phyloP scores from a whole-genome alignment of 2,888 invertebrate species.

The Pecten maximus region DNA sequence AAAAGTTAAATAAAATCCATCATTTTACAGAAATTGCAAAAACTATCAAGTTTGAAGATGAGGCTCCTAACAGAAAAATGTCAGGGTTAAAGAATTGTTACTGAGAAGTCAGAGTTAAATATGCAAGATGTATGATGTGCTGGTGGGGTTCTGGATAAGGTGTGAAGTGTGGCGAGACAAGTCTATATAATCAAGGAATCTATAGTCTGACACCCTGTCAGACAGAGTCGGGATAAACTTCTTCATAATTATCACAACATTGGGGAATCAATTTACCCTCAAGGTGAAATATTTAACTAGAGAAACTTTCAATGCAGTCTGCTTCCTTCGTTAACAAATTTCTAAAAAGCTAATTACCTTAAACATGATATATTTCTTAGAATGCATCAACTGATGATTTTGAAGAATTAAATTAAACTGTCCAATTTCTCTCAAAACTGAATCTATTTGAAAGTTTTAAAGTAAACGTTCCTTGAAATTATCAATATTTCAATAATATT shows the following conservation, averaged over 20 bases:
- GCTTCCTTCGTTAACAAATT: not conserved
- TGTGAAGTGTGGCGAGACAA: not conserved
- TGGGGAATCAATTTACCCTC: not conserved
- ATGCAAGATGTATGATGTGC: constrained; percentile 21
- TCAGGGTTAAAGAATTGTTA: not conserved
- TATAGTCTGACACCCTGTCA: constrained; percentile 20
- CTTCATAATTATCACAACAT: constrained; percentile 1
- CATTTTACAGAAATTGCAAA: constrained; percentile 25
- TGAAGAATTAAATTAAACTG: not conserved
- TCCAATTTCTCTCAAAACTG: not conserved
- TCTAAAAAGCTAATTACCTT: no score
- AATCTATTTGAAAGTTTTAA: not conserved
- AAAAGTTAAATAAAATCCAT: not conserved
- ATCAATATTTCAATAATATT: no score
- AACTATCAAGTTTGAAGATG: not conserved
- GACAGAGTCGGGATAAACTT: not conserved
- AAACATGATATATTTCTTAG: not conserved
- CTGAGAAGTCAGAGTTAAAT: not conserved
- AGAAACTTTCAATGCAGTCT: not conserved
- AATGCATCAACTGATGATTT: not conserved
- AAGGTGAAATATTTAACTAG: not conserved
- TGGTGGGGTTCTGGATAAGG: not conserved
- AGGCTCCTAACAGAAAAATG: not conserved
- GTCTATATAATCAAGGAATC: not conserved
- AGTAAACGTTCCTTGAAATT: not conserved